Evolutionary conservation across 37 sponge, comb jelly and placozoan genomes (phyloP), one percentile per base, ranked within the genome.

Genomic region (Beroe ovata): DNA sequence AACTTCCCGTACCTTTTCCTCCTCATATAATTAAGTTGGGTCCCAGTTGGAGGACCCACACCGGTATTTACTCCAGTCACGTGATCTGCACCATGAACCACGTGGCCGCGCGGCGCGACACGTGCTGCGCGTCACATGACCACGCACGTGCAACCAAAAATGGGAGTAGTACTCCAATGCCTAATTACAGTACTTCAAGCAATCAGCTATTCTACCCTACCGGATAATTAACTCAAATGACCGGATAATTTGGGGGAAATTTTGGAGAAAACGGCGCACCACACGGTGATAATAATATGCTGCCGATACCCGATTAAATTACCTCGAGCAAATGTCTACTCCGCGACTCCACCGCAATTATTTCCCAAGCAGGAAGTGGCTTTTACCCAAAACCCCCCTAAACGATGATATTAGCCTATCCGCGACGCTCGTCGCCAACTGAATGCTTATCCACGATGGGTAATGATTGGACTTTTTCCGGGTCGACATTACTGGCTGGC

Each of bases 391-490:
- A 66, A 66, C 34, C 2, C 36, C 54, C n/a, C n/a, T n/a, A n/a
- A n/a, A n/a, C n/a, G n/a, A n/a, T n/a, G n/a, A n/a, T n/a, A n/a
- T n/a, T n/a, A n/a, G n/a, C n/a, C n/a, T n/a, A n/a, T n/a, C n/a
- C n/a, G n/a, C n/a, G n/a, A n/a, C n/a, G n/a, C n/a, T n/a, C n/a
- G n/a, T n/a, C n/a, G n/a, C n/a, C n/a, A n/a, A n/a, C n/a, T n/a
- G n/a, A n/a, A n/a, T n/a, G n/a, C n/a, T n/a, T n/a, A n/a, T n/a
- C n/a, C n/a, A n/a, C n/a, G n/a, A n/a, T n/a, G 69, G 34, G 34
- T 66, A 66, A 66, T 66, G 69, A 66, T 66, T 66, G 34, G 69
- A 37, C 34, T 66, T 47, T 66, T 66, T 66, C 69, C 69, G 69
- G 69, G 69, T 66, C 29, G 36, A 3, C 69, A 34, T 11, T 19